These are phyloP conservation scores for Allacma fusca DNA, from an alignment of 2,888 invertebrate genomes.

Conservation along the genomic window DNA sequence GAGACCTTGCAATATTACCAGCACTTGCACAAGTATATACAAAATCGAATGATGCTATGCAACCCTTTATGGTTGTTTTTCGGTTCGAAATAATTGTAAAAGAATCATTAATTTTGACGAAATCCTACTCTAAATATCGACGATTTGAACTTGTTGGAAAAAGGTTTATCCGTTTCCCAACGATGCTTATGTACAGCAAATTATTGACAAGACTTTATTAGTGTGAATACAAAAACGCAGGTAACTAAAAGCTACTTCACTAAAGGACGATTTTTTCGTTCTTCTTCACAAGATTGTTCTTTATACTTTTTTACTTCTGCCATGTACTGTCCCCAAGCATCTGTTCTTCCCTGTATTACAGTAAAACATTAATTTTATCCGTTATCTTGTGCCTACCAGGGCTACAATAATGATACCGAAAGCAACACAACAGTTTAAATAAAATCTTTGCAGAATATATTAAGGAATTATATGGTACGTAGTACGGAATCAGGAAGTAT, in stretches of 20 bases:
- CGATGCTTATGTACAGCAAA: background rate
- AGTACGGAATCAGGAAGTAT: no score
- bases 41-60: no score
- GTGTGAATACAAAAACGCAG: background rate
- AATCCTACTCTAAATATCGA: no score
- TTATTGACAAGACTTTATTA: background rate
- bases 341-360: slow-evolving; percentile 70
- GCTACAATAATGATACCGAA: background rate
- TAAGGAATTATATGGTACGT: no score
- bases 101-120: no score
- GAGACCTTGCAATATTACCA: no score
- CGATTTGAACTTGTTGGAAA: background rate
- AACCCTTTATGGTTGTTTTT: no score
- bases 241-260: slow-evolving; percentile 73
- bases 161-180: background rate
- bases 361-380: slow-evolving; percentile 3
- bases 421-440: no score
- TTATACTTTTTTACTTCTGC: slow-evolving; percentile 92
- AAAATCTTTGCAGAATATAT: no score
- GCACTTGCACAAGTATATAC: no score
- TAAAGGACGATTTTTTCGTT: slow-evolving; percentile 84
- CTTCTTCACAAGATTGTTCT: slow-evolving; percentile 90
- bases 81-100: no score
- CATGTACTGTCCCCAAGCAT: slow-evolving; percentile 93
- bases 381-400: background rate